Evolutionary conservation across 1,140 invertebrate genomes (phyloP).

Genomic region (Pissodes strobi): DNA sequence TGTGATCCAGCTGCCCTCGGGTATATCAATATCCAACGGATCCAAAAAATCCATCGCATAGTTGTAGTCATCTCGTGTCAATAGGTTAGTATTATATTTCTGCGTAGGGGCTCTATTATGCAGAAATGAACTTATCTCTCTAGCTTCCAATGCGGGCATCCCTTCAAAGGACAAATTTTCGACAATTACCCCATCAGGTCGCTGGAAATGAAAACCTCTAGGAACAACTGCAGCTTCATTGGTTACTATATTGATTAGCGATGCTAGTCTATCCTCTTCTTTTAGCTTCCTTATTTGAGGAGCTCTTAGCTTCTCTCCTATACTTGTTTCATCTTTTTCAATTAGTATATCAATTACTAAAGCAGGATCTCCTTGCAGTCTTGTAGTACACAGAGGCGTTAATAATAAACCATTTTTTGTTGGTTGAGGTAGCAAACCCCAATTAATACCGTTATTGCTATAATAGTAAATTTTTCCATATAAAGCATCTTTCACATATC

Average conservation of each 20-base stretch:
- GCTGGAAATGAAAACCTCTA: constrained; percentile 71
- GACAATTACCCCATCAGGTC: constrained; percentile 65
- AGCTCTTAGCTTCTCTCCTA: constrained; percentile 37
- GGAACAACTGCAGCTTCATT: constrained; percentile 72
- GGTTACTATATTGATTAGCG: constrained; percentile 69
- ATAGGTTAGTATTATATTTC: constrained; percentile 73
- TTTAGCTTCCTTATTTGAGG: constrained; percentile 63
- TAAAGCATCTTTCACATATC: constrained; percentile 69
- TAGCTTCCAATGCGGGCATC: constrained; percentile 62
- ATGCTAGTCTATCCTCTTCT: constrained; percentile 75
- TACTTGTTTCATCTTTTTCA: constrained; percentile 52
- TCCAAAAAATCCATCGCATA: constrained; percentile 79
- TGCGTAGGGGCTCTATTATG: constrained; percentile 68
- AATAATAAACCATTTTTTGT: constrained; percentile 64
- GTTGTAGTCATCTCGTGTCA: constrained; percentile 74
- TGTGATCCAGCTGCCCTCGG: constrained; percentile 67
- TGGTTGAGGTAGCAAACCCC: constrained; percentile 68
- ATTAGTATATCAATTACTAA: constrained; percentile 58
- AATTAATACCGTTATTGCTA: constrained; percentile 69
- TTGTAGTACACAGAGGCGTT: constrained; percentile 59
- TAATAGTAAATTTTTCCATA: constrained; percentile 71
- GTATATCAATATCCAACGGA: constrained; percentile 68
- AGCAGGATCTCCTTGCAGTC: constrained; percentile 63
- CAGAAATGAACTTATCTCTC: constrained; percentile 67
- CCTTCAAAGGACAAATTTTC: constrained; percentile 72